phyloP scores from a whole-genome alignment of 2,113 vertebrate species.

The Formicarius rufipectus region DNA sequence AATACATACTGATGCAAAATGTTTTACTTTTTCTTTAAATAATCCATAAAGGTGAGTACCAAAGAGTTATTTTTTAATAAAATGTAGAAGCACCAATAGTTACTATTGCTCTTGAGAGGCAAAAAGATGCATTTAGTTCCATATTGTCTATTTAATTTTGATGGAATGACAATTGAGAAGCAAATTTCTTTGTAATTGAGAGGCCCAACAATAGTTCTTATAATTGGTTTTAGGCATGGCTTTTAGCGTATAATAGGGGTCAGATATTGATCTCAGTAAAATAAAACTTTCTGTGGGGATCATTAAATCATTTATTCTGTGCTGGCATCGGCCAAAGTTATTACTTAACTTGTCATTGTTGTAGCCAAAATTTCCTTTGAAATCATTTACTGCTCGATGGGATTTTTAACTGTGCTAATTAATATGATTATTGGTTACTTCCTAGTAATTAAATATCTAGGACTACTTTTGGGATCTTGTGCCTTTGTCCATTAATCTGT shows the following conservation, averaged over 20 bases:
- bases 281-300: slow-evolving; percentile 60
- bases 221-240: slow-evolving; percentile 64
- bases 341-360: slow-evolving; percentile 68
- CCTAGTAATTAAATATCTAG: slow-evolving; percentile 64
- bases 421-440: slow-evolving; percentile 70
- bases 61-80: background rate
- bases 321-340: slow-evolving; percentile 40
- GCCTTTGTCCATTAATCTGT: slow-evolving; percentile 62
- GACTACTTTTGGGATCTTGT: slow-evolving; percentile 5
- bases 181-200: slow-evolving; percentile 43
- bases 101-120: background rate
- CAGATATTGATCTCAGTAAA: slow-evolving; percentile 68
- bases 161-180: background rate
- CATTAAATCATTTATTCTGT: slow-evolving; percentile 63
- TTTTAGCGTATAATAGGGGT: slow-evolving; percentile 58
- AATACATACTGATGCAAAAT: background rate
- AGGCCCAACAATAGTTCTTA: slow-evolving; percentile 35
- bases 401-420: slow-evolving; percentile 66
- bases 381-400: slow-evolving; percentile 53
- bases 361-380: slow-evolving; percentile 59
- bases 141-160: slow-evolving; percentile 35
- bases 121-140: slow-evolving; percentile 3
- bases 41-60: background rate
- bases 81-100: background rate
- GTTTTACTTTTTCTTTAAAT: background rate